Conservation (phyloP, 2,797 vertebrate species). For the Gobionotothen gibberifrons region DNA sequence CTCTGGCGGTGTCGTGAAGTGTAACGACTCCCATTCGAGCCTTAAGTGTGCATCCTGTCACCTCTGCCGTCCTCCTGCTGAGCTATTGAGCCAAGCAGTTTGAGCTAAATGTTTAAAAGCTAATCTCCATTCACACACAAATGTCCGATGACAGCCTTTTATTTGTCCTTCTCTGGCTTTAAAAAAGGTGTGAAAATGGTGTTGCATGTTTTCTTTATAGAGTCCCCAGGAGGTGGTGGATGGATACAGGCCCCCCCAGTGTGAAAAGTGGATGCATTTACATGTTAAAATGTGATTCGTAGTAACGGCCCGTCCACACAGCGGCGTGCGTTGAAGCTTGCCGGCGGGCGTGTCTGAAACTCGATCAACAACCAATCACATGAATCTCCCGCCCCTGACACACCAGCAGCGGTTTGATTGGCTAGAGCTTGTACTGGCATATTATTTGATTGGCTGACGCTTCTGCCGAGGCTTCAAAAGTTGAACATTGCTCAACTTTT, state of each 20-base stretch:
- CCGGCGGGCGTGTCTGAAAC: too few species aligned
- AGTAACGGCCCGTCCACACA: too few species aligned
- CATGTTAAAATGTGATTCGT: neutral
- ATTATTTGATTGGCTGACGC: too few species aligned
- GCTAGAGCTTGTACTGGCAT: too few species aligned
- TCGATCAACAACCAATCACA: too few species aligned
- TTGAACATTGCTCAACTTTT: too few species aligned
- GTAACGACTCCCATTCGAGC: slow-evolving; percentile 59
- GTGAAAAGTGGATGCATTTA: slow-evolving; percentile 24
- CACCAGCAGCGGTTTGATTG: too few species aligned
- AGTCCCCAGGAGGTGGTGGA: slow-evolving; percentile 23
- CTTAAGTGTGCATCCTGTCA: slow-evolving; percentile 43
- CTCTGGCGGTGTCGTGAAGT: slow-evolving; percentile 56
- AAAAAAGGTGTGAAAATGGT: slow-evolving; percentile 52
- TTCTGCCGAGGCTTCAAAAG: too few species aligned
- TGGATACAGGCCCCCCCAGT: neutral
- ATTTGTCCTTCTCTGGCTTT: slow-evolving; percentile 36
- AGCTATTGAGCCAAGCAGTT: slow-evolving; percentile 60
- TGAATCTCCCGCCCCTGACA: too few species aligned
- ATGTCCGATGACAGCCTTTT: slow-evolving; percentile 48
- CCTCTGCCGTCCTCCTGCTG: slow-evolving; percentile 60
- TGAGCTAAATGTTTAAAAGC: slow-evolving; percentile 39
- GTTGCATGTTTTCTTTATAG: slow-evolving; percentile 35
- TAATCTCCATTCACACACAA: slow-evolving; percentile 74
- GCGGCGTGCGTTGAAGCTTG: too few species aligned